phyloP scores from a whole-genome alignment of 2,888 invertebrate species.

The Lasioglossum lativentre region DNA sequence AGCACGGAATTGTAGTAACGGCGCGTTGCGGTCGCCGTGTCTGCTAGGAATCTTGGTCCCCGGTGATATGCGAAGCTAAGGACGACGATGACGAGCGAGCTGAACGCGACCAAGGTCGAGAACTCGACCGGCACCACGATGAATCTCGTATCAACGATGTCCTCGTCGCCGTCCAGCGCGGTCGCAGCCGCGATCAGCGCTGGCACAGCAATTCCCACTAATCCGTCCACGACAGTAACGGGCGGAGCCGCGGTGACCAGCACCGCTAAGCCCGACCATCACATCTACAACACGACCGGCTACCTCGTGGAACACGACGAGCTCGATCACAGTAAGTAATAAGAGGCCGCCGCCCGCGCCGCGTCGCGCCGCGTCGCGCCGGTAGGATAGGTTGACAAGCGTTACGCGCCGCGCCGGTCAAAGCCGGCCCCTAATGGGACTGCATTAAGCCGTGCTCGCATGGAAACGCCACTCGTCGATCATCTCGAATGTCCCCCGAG shows the following conservation, averaged over 20 bases:
- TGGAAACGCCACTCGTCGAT: slow-evolving; percentile 37
- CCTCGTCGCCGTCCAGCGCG: slow-evolving; percentile 69
- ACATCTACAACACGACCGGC: slow-evolving; percentile 80
- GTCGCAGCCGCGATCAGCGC: slow-evolving; percentile 79
- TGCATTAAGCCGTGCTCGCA: slow-evolving; percentile 28
- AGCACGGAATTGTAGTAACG: slow-evolving; percentile 23
- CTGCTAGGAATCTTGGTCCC: neutral
- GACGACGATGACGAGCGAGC: slow-evolving; percentile 42
- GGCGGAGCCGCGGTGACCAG: slow-evolving; percentile 75
- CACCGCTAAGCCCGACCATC: slow-evolving; percentile 79
- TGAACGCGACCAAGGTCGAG: slow-evolving; percentile 65
- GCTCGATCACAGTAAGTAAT: slow-evolving; percentile 82
- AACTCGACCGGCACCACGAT: slow-evolving; percentile 64
- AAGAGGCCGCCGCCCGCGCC: slow-evolving; percentile 32
- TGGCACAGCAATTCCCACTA: slow-evolving; percentile 77
- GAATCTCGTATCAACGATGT: slow-evolving; percentile 71
- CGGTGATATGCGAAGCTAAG: slow-evolving; percentile 21
- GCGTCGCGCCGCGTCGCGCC: too few species aligned
- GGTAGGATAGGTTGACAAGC: slow-evolving; percentile 39
- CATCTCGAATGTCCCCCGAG: neutral
- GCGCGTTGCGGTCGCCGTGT: slow-evolving; percentile 5
- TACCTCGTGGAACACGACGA: slow-evolving; percentile 81
- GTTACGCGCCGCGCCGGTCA: slow-evolving; percentile 25
- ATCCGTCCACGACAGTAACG: slow-evolving; percentile 80
- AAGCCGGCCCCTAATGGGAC: slow-evolving; percentile 41